Base-by-base conservation (phyloP, 1,140 invertebrate species). In the Nymphalis io region DNA sequence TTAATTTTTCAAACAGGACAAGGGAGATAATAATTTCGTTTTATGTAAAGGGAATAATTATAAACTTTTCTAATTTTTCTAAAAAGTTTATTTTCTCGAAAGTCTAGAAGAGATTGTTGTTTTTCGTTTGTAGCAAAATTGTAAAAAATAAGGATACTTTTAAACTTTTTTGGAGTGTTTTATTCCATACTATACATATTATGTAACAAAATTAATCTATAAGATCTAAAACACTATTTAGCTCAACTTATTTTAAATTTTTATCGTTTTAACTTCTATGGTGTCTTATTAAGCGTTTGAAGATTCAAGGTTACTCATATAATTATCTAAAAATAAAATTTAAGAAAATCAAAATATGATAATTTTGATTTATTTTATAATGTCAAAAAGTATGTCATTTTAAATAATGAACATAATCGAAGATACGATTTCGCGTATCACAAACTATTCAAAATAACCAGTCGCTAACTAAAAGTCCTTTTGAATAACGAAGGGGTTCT, bases 401-500 rank as follows among this genome's bases (percentile, higher is more conserved):
- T 46, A 0, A 46, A 46, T 46, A 46, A 46, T 46, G n/a, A 18
- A 46, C 15, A 46, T 18, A 46, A n/a, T 3, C n/a, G 6, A n/a
- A 18, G 15, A 16, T 16, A n/a, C 15, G 16, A 46, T 46, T 8
- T 16, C 21, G 20, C 48, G 48, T 53, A 21, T 21, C 48, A 18
- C 18, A 10, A 21, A 53, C 48, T 53, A 21, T 53, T 53, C 18
- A 21, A 21, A 21, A 21, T 12, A 67, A 48, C 42, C 42, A 67
- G 40, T 85, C 79, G 70, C 81, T 77, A 80, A 76, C 75, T 83
- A 79, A 83, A 82, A 84, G 75, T 76, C 79, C 85, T 80, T 85
- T 78, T 88, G 84, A 85, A 89, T 88, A 87, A 89, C 80, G 84
- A 86, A 88, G 78, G 85, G 83, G 79, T 81, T 80, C 82, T 90